Evolutionary conservation across 2,113 vertebrate genomes (phyloP), one percentile per base, ranked within the genome.

Genomic region (Antigone vipio): DNA sequence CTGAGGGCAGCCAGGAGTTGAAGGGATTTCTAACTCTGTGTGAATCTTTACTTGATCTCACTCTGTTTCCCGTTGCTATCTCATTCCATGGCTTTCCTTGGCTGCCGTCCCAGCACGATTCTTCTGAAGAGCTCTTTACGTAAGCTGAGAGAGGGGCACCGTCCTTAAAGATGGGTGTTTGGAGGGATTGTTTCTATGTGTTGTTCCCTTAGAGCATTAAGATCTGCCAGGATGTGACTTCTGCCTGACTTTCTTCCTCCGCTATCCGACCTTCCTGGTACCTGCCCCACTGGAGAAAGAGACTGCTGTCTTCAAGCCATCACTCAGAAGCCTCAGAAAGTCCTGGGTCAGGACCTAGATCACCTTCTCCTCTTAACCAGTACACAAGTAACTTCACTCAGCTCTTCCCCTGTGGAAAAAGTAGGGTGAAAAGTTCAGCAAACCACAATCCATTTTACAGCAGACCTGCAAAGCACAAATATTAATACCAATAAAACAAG

Each of bases 351-450:
- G 82, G n/a, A 60, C 19, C 30, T 53, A 42, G 13, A 45, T 29
- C 34, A 16, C 67, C 22, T 45, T 71, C 20, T 71, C 12, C 72
- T 63, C 74, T 53, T 24, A 53, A 49, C 12, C 4, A 2, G 1
- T 21, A 19, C 7, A 38, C 32, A 49, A 66, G 42, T 13, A 74
- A 71, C 38, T 86, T 44, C 66, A 64, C 26, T 53, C 40, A 47
- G 35, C 21, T 66, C 32, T 83, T 20, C 23, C 11, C 7, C 30
- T 0, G 0, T 13, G 44, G 56, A 95, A 91, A 60, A 64, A 34
- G 34, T 7, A 53, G 40, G 88, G 88, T 91, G 80, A 92, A 95
- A 96, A 97, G 92, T 97, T 94, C 96, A 94, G 77, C 80, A 74
- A 89, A 64, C 42, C 62, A 53, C 12, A 14, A 55, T 29, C 47